Conservation (phyloP, 2,888 invertebrate species). For the Caenorhabditis angaria region DNA sequence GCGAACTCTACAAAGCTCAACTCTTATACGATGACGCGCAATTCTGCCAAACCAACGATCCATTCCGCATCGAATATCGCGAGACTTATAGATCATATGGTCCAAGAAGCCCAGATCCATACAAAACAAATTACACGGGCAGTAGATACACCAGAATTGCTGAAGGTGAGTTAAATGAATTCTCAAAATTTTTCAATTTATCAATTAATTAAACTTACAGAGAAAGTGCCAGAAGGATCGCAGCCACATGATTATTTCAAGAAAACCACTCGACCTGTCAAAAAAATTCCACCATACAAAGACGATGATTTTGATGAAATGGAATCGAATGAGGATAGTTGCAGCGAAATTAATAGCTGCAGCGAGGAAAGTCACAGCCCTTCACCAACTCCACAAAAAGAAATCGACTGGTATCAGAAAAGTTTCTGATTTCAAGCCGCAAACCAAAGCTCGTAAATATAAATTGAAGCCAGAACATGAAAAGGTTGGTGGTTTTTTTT, state of each 20-base stretch:
- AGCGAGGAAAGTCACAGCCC: neutral
- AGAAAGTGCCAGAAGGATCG: too few relatives aligned
- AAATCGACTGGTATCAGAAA: neutral
- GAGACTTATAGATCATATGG: too few relatives aligned
- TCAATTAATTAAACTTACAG: too few relatives aligned
- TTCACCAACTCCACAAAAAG: neutral
- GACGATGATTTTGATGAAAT: neutral
- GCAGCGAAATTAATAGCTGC: neutral
- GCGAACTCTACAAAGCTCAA: conserved; percentile 19
- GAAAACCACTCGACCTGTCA: neutral
- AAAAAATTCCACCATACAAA: neutral
- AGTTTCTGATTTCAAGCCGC: conserved; percentile 13
- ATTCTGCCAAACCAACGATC: neutral
- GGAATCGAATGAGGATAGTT: neutral
- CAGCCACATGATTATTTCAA: too few relatives aligned
- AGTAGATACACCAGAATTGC: neutral
- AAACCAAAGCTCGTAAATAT: conserved; percentile 42
- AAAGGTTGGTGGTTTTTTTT: conserved; percentile 15
- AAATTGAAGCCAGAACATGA: conserved; percentile 37
- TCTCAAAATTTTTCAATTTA: too few relatives aligned
- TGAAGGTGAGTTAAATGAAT: too few relatives aligned
- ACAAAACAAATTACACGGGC: neutral
- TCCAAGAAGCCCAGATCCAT: too few relatives aligned
- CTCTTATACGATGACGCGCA: conserved; percentile 13
- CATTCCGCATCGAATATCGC: too few relatives aligned